Evolutionary conservation across 2,888 invertebrate genomes (phyloP), one percentile per base, ranked within the genome.

Genomic region (Scaptomyza tumidula): DNA sequence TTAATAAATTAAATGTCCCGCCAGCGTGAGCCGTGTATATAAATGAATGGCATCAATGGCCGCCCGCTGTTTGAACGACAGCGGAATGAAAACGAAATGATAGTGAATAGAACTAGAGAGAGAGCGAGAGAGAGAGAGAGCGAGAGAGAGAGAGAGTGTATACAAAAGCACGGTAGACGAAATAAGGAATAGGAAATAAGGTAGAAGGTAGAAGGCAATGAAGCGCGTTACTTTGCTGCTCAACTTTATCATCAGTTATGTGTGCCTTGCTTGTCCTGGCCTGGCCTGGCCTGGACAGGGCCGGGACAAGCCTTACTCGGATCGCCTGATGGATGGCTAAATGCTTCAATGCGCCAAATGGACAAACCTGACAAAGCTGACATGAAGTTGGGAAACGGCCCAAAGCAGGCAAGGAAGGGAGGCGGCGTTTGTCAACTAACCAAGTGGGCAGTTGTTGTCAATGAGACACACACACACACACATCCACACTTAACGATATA

Each of bases 1-100:
- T 88, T 76, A 86, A 85, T 88, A 85, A 86, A 85, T 86, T 86
- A 86, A 85, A 88, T 85, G 76, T 83, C 74, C 84, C 70, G 72
- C 46, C 68, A 52, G 66, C 57, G 44, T 44, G 29, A 44, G 41
- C 46, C 50, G 50, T 58, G 52, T 58, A 59, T 71, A 66, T 60
- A 62, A 76, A 65, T 65, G 77, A 73, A 73, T 56, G 70, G 58
- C 72, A 73, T 70, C 62, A 70, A 65, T 78, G 74, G 44, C 24
- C 59, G 46, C 68, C 58, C 59, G 73, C 68, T 74, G 73, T 70
- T 70, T 75, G 75, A 68, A 60, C 14, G 72, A 35, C 35, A 35
- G 19, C 43, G 19, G 19, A 43, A 43, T 19, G 19, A 24, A 19
- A 24, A 44, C 2, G 19, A 39, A 39, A 39, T 14, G 39, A 39